Base-by-base conservation (phyloP, 2,888 invertebrate genomes). In the Oxystoma pomonae region DNA sequence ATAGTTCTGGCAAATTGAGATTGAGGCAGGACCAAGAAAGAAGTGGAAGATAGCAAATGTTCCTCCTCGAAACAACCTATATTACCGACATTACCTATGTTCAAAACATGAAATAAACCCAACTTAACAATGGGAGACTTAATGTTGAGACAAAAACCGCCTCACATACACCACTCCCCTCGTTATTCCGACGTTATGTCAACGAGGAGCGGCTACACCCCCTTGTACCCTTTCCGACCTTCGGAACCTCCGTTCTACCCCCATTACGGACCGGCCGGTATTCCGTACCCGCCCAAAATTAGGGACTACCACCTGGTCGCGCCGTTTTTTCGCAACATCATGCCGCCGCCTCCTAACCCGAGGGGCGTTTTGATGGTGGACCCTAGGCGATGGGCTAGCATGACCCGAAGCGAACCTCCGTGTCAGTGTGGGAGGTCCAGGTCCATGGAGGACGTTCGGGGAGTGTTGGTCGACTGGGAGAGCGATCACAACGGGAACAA, bases 361-460 rank as follows among this genome's bases (percentile, higher is more conserved):
- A 74, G 74, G 63, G 70, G 77, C 64, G 66, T 79, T 5, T 65
- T 80, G 59, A 76, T 80, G 75, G 71, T 76, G 18, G 79, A 78
- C 67, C 73, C 76, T 1, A 69, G 74, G 16, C 72, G 65, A 55
- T 70, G 69, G 76, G 77, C 63, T 7, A 63, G 64, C 12, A 20
- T 53, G 18, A 52, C 65, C 7, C 55, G 65, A 58, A 64, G 60
- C n/a, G 64, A 63, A 3, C 65, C 68, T 7, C 81, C 79, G 68
- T 88, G 88, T 71, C 85, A 87, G 19, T 87, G 88, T 75, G 50
- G 22, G 35, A 83, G 89, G 57, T 89, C 90, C 16, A 84, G 88
- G 61, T 90, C 90, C 1, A 82, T 90, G 78, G 90, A 90, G 73
- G 90, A 90, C 74, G 87, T 90, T 16, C 83, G 89, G 57, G 84